A percentile compares a stretch with the other conserved stretches of the same genome.
phyloP scores from a whole-genome alignment of 2,113 vertebrate species.

The Telmatochromis sp. region DNA sequence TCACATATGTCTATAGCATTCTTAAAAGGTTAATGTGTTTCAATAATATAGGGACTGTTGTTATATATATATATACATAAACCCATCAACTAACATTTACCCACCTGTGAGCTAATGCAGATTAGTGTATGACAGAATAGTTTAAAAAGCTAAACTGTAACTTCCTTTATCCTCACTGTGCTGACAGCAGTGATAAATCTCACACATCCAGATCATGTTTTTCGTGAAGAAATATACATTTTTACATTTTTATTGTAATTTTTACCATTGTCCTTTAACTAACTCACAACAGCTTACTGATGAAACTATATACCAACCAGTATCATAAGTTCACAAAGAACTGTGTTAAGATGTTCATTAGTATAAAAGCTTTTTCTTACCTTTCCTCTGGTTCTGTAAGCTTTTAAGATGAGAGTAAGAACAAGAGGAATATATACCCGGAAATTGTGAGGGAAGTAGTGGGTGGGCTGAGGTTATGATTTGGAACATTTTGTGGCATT shows the following conservation, averaged over 20 bases:
- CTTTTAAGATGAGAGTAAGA: background rate
- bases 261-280: background rate
- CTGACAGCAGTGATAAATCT: accelerated
- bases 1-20: background rate
- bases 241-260: background rate
- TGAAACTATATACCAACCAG: background rate
- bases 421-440: background rate
- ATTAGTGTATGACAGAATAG: background rate
- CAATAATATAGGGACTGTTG: background rate
- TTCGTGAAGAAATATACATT: accelerated
- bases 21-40: background rate
- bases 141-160: background rate
- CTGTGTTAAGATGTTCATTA: accelerated
- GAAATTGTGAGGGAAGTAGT: background rate
- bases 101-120: background rate
- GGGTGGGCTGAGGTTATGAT: background rate
- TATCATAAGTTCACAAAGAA: background rate
- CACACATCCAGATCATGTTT: background rate
- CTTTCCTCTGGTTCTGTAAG: background rate
- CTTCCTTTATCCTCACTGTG: background rate
- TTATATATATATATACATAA: background rate
- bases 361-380: background rate
- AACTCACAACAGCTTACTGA: background rate
- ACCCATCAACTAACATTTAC: background rate
- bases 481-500: background rate